A percentile compares a stretch with the other conserved stretches of the same genome.
These are phyloP conservation scores for Mizuhopecten yessoensis DNA, from an alignment of 1,140 invertebrate genomes.

Conservation along the genomic window DNA sequence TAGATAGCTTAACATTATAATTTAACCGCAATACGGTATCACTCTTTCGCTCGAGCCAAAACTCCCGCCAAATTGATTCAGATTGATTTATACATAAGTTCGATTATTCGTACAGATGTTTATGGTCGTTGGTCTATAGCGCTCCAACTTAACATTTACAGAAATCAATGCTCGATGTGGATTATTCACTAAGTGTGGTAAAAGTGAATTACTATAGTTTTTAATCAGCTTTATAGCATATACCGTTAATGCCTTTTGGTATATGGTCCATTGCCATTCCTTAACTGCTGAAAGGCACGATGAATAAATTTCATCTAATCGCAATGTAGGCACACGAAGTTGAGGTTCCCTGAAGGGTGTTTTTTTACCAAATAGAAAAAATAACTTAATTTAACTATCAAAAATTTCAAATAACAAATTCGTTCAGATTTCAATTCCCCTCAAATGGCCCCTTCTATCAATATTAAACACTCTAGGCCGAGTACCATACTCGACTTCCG, in stretches of 20 bases:
- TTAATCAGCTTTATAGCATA: not conserved
- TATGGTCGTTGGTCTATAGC: not conserved
- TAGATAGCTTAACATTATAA: not conserved
- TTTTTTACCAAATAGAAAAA: not conserved
- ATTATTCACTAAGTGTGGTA: not conserved
- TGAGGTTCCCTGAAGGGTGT: not conserved
- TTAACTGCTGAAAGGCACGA: not conserved
- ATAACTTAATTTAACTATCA: not conserved
- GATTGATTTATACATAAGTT: not conserved
- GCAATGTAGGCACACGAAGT: not conserved
- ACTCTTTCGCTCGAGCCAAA: not conserved
- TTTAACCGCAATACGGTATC: not conserved
- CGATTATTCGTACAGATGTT: not conserved
- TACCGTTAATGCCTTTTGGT: not conserved
- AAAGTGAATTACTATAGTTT: not conserved
- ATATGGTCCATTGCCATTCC: not conserved
- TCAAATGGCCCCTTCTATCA: not conserved
- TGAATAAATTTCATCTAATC: not conserved
- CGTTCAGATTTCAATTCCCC: not conserved
- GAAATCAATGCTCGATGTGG: not conserved
- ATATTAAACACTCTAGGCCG: not conserved
- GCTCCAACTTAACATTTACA: not conserved
- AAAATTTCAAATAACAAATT: not conserved
- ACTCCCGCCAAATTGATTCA: slow-evolving; percentile 4
- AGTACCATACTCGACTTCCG: not conserved